Conservation (phyloP, 2,113 vertebrate genomes). For the Mesoclemmys tuberculata region DNA sequence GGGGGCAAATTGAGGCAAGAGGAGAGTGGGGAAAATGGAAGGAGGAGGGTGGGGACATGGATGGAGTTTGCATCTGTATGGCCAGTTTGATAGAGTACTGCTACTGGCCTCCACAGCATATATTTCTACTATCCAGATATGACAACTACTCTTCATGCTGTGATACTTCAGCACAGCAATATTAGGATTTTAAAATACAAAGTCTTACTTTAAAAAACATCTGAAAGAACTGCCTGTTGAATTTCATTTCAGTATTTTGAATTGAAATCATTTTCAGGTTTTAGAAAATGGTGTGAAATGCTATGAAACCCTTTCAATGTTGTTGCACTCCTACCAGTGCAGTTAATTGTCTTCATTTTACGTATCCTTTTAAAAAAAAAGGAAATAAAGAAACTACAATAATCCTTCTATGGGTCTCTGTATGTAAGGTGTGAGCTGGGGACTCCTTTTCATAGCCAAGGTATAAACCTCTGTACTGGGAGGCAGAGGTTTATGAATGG, state of each 20-base stretch:
- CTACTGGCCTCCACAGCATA: not conserved
- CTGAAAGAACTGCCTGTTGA: not conserved
- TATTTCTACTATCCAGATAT: accelerated
- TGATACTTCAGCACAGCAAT: not conserved
- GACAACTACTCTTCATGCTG: not conserved
- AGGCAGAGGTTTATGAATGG: not conserved
- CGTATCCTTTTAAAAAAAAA: not conserved
- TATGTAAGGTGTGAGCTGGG: not conserved
- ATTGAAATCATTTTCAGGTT: not conserved
- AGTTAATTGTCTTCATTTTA: not conserved
- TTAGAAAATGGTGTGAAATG: not conserved
- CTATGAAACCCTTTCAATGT: not conserved
- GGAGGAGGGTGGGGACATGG: not conserved
- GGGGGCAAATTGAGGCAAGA: not conserved
- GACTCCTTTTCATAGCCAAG: not conserved
- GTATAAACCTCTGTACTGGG: not conserved
- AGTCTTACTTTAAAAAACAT: not conserved
- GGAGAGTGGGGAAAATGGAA: not conserved
- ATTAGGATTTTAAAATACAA: not conserved
- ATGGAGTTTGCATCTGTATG: not conserved
- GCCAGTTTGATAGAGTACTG: not conserved
- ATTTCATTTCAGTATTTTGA: not conserved
- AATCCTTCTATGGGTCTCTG: not conserved
- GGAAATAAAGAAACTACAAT: not conserved
- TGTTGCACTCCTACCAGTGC: not conserved